Base-by-base conservation (phyloP, 2,888 invertebrate species). In the Lasioglossum villosulum region DNA sequence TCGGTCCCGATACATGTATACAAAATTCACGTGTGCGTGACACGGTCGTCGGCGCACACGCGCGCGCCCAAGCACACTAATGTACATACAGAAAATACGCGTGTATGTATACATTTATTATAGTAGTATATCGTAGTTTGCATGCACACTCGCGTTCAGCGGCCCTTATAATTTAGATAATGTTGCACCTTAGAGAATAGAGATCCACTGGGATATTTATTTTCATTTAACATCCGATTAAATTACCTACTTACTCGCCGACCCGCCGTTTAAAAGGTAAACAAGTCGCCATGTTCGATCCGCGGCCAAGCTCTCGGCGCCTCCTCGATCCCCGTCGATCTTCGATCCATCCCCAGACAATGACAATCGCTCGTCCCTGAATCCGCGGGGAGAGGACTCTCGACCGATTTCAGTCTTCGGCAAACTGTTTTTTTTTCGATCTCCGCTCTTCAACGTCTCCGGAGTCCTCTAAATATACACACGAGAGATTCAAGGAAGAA, bases 101-200 rank as follows among this genome's bases (percentile, higher is more conserved):
- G 75, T 84, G 78, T 90, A 84, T 84, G 82, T 84, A 73, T 84
- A 87, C 86, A 82, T 87, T 78, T 73, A 84, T 42, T 70, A 72
- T 66, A n/a, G 39, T 74, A 71, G 78, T 84, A 84, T 72, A 39
- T 71, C 78, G 73, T 84, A 83, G 84, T 56, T 56, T 56, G 75
- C 84, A 86, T 86, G 88, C 91, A 91, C 91, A 89, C 90, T 87
- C 89, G 52, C 84, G 86, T 91, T 88, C 90, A 89, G 72, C 82
- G 77, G 73, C 59, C 81, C 86, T 90, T 85, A 86, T 52, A 84
- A 87, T 89, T 91, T 90, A 90, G 80, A 80, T 89, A 90, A 88
- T 91, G 88, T 91, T 91, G 93, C 93, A 93, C 91, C 92, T 91
- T 92, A 92, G 89, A 90, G 90, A 92, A 90, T 92, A 92, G 89